Conservation (phyloP, 2,113 vertebrate genomes). For the Callipepla californica region DNA sequence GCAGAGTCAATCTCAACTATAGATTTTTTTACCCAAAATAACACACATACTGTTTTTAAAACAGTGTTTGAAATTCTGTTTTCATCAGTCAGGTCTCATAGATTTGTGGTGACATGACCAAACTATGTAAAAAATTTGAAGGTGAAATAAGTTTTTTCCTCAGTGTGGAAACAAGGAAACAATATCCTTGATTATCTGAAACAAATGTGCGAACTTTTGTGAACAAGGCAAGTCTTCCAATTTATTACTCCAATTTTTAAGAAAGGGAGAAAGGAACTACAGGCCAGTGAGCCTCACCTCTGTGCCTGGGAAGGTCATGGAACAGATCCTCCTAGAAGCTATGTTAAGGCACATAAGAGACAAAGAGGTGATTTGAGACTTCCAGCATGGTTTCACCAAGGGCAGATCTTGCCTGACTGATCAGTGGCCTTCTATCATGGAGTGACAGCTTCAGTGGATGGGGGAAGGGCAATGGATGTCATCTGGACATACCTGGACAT, state of each 20-base stretch:
- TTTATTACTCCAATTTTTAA: background rate
- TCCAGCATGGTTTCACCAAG: no score
- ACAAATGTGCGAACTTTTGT: background rate
- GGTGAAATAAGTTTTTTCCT: background rate
- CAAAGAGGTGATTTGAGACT: no score
- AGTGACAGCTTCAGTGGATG: no score
- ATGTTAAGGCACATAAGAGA: no score
- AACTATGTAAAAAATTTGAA: background rate
- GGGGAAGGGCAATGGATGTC: no score
- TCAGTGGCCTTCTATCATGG: no score
- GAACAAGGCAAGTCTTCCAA: background rate
- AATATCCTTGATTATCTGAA: background rate
- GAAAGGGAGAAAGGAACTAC: no score
- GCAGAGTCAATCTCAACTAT: background rate
- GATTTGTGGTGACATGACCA: accelerated
- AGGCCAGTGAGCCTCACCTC: no score
- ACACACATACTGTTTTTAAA: background rate
- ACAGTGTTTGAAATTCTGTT: background rate
- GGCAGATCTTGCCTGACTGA: no score
- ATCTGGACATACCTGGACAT: no score
- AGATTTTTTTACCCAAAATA: background rate
- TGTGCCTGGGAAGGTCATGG: no score
- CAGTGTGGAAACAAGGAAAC: background rate
- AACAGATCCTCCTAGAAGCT: no score
- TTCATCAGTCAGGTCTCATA: background rate